phyloP scores from a whole-genome alignment of 2,888 invertebrate genomes.

The Drosophila macrothrix region DNA sequence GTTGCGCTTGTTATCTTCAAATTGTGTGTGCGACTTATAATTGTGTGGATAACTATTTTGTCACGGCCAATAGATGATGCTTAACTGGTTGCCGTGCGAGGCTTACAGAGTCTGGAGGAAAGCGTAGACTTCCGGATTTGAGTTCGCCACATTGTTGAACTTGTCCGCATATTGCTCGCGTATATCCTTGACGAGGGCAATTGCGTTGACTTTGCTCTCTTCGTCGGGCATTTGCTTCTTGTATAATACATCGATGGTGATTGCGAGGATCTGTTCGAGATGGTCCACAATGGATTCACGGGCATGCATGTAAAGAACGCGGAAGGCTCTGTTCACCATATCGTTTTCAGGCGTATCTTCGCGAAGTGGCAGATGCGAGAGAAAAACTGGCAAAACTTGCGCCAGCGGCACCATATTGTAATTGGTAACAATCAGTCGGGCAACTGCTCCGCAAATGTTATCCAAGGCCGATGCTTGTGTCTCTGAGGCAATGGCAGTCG shows the following conservation, averaged over 20 bases:
- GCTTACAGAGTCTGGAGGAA: conserved; percentile 81
- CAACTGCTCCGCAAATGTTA: conserved; percentile 92
- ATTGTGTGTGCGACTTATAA: conserved; percentile 10
- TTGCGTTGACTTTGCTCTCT: conserved; percentile 78
- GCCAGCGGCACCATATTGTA: conserved; percentile 88
- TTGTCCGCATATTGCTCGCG: conserved; percentile 87
- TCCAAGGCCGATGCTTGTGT: conserved; percentile 89
- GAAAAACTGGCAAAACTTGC: conserved; percentile 90
- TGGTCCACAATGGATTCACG: conserved; percentile 86
- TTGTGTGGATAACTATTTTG: conserved; percentile 3
- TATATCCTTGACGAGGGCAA: conserved; percentile 87
- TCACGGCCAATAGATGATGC: background rate
- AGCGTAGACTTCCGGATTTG: conserved; percentile 78
- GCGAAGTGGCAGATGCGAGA: conserved; percentile 89
- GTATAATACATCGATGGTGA: conserved; percentile 87
- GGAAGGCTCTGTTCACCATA: conserved; percentile 89
- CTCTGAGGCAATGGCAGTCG: conserved; percentile 88
- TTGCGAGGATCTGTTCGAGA: conserved; percentile 86
- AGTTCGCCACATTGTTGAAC: conserved; percentile 85
- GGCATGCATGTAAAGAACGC: conserved; percentile 88
- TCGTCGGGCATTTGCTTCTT: conserved; percentile 86
- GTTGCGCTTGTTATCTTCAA: background rate
- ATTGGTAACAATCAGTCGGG: conserved; percentile 90
- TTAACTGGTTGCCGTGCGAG: background rate
- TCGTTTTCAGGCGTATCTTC: conserved; percentile 91